These are phyloP conservation scores for Paratrypauchen microcephalus DNA, from an alignment of 2,797 vertebrate genomes.

Conservation along the genomic window DNA sequence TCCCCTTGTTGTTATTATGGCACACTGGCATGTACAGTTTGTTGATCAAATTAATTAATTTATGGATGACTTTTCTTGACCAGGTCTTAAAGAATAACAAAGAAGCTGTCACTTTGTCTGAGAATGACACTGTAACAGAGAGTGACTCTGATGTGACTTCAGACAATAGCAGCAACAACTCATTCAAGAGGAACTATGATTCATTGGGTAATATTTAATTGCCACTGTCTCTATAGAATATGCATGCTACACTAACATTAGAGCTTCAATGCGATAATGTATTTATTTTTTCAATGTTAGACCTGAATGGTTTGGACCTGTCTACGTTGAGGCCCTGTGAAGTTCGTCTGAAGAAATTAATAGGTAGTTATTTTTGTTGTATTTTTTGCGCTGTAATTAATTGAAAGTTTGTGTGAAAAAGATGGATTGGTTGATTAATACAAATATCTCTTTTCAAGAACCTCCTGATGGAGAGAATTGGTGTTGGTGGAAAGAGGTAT, in stretches of 20 bases:
- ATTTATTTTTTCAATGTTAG: conserved; percentile 49
- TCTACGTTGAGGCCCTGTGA: conserved; percentile 66
- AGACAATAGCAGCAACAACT: conserved; percentile 12
- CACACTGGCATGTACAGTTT: background rate
- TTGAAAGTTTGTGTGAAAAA: background rate
- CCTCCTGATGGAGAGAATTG: conserved; percentile 36
- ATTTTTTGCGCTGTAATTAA: background rate
- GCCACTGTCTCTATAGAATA: too few species aligned
- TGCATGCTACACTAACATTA: background rate
- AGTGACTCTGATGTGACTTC: conserved; percentile 49
- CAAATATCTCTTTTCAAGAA: conserved; percentile 17
- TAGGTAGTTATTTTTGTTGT: conserved; percentile 44
- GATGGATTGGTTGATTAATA: background rate
- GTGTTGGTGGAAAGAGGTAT: conserved; percentile 63
- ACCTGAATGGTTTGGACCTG: conserved; percentile 36
- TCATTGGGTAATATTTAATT: conserved; percentile 3
- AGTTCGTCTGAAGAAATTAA: conserved; percentile 74
- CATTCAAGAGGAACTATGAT: conserved; percentile 16
- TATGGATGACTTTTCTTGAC: conserved; percentile 1
- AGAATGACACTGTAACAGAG: conserved; percentile 40
- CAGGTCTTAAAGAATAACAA: conserved; percentile 62
- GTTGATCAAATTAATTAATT: background rate
- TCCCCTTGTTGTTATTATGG: background rate
- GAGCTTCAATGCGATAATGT: background rate
- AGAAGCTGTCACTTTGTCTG: conserved; percentile 22